These are phyloP conservation scores for Drosophila anomalipes DNA, from an alignment of 2,888 invertebrate genomes.

Conservation along the genomic window DNA sequence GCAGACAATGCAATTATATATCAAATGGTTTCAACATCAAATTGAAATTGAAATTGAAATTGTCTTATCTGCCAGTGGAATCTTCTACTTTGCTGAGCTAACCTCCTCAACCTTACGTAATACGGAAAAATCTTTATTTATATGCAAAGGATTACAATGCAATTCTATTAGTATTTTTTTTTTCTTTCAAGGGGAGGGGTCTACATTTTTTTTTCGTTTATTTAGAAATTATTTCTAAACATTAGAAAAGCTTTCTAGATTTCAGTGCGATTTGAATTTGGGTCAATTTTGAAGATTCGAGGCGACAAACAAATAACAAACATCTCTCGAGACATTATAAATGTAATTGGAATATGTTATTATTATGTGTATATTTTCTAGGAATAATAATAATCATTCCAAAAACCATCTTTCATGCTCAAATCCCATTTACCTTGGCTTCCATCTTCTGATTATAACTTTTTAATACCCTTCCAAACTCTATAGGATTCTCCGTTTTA, in stretches of 20 bases:
- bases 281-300: too few species aligned
- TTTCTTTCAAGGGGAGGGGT: background rate
- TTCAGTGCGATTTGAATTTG: too few species aligned
- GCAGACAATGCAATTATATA: background rate
- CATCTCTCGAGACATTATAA: background rate
- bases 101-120: background rate
- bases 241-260: too few species aligned
- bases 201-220: too few species aligned
- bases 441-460: background rate
- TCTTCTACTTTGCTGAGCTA: background rate
- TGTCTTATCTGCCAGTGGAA: background rate
- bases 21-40: conserved; percentile 21
- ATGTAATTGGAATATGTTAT: background rate
- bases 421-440: background rate
- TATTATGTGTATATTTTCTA: background rate
- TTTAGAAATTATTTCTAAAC: too few species aligned
- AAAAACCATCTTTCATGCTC: background rate
- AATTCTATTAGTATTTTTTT: background rate
- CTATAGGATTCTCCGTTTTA: background rate
- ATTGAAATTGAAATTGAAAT: background rate
- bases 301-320: too few species aligned
- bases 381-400: background rate
- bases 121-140: background rate
- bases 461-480: background rate
- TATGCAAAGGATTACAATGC: background rate